These are phyloP conservation scores for Rhagium mordax DNA, from an alignment of 2,888 invertebrate species.

Conservation along the genomic window DNA sequence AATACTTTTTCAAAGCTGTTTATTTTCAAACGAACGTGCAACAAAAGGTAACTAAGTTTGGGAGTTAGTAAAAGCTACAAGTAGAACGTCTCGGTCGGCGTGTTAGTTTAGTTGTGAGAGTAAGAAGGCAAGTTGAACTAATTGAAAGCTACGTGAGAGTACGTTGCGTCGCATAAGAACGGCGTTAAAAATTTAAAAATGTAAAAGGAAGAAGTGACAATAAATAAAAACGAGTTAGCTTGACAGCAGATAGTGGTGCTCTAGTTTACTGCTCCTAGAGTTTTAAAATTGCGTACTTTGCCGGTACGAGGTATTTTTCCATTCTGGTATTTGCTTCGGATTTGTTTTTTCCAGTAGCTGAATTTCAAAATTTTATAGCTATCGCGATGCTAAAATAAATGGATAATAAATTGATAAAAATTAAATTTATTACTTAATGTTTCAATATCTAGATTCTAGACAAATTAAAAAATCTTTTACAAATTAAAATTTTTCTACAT, in stretches of 20 bases:
- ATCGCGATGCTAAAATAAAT: too few species aligned
- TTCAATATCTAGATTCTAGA: too few species aligned
- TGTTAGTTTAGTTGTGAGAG: constrained; percentile 24
- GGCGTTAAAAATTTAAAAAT: constrained; percentile 26
- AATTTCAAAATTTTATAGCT: too few species aligned
- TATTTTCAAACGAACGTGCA: background rate
- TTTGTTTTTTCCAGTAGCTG: background rate
- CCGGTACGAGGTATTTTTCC: background rate
- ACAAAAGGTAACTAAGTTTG: background rate
- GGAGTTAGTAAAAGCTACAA: background rate
- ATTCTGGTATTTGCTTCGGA: background rate
- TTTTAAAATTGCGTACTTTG: constrained; percentile 16
- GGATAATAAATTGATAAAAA: too few species aligned
- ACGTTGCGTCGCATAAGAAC: background rate
- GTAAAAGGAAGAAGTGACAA: constrained; percentile 32
- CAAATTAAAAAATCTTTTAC: too few species aligned
- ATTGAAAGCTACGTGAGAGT: constrained; percentile 23
- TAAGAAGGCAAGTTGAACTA: constrained; percentile 28
- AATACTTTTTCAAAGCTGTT: background rate
- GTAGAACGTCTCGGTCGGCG: background rate
- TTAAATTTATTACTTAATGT: too few species aligned
- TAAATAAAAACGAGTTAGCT: constrained; percentile 36
- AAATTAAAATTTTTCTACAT: too few species aligned
- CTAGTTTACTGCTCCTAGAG: constrained; percentile 7
- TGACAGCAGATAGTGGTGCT: constrained; percentile 28